Evolutionary conservation across 35 echinoderm and acorn worm species (phyloP).

Genomic region (Eucidaris tribuloides): DNA sequence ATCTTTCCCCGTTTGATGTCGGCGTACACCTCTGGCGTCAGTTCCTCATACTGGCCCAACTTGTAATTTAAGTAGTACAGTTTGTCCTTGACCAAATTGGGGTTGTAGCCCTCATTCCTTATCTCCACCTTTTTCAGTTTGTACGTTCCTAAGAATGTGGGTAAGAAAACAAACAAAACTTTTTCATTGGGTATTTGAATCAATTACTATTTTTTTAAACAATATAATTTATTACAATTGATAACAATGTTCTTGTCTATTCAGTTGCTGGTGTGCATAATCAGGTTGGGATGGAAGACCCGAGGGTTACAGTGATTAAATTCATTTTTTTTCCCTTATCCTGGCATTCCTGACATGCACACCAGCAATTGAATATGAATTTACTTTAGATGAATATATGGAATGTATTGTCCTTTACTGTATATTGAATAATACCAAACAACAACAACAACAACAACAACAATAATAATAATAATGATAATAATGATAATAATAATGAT

Average conservation of each 20-base stretch:
- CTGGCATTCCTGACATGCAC: no score
- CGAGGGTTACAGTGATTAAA: no score
- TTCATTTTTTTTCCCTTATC: neutral
- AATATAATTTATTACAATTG: neutral
- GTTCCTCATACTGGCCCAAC: constrained; percentile 36
- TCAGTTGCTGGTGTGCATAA: neutral
- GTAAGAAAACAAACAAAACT: neutral
- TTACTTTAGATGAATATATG: neutral
- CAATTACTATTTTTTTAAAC: no score
- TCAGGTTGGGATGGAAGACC: neutral
- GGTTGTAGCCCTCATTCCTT: constrained; percentile 68
- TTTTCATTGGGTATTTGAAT: no score
- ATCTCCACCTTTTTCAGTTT: constrained; percentile 80
- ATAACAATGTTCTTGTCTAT: neutral
- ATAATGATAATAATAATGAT: no score
- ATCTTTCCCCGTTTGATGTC: constrained; percentile 70
- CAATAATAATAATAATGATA: no score
- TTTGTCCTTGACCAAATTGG: constrained; percentile 42
- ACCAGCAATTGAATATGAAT: no score
- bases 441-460: no score
- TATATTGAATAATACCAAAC: no score
- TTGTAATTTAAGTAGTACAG: constrained; percentile 61
- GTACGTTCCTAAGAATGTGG: constrained; percentile 81
- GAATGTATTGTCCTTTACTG: neutral
- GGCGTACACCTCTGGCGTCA: constrained; percentile 25